phyloP scores from a whole-genome alignment of 2,113 vertebrate species.

The Oreochromis aureus region DNA sequence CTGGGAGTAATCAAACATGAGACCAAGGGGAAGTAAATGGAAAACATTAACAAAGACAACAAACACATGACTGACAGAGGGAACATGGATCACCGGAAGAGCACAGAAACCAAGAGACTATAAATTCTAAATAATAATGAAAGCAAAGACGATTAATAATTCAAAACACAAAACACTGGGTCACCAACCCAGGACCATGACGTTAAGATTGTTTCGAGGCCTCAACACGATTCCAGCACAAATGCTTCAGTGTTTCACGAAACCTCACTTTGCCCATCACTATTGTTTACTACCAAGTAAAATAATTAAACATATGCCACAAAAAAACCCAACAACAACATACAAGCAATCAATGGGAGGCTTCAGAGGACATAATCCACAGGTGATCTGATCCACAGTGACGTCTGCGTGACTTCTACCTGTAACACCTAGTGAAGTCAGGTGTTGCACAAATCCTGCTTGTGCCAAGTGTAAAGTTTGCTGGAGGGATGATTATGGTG shows the following conservation, averaged over 20 bases:
- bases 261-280: background rate
- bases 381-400: too few species aligned
- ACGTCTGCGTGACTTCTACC: too few species aligned
- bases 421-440: too few species aligned
- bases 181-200: background rate
- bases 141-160: background rate
- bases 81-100: background rate
- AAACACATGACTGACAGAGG: background rate
- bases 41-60: background rate
- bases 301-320: background rate
- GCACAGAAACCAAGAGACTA: background rate
- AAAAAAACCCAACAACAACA: background rate
- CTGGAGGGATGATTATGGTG: too few species aligned
- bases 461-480: too few species aligned
- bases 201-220: rapidly evolving
- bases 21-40: background rate
- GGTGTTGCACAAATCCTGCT: too few species aligned
- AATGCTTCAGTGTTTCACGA: background rate
- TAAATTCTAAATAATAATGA: background rate
- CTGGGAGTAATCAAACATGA: too few species aligned
- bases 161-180: background rate
- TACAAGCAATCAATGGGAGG: too few species aligned
- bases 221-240: background rate
- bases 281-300: background rate
- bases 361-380: too few species aligned